phyloP scores from a whole-genome alignment of 2,113 vertebrate species.

The Saimiri boliviensis region DNA sequence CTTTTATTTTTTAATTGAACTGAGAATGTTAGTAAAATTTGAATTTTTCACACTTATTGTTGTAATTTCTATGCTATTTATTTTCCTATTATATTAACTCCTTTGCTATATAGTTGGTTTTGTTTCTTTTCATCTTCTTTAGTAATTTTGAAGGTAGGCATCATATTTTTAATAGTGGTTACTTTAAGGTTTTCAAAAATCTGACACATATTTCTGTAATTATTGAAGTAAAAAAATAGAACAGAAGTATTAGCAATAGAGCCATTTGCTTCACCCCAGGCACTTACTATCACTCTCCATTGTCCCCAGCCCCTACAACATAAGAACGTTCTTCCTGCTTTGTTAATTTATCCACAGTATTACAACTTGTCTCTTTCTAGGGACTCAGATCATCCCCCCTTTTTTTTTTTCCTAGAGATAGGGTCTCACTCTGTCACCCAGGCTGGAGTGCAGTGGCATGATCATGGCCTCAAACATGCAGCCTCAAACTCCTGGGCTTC shows the following conservation, averaged over 20 bases:
- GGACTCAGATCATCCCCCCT: neutral
- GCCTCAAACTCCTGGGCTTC: too few relatives aligned
- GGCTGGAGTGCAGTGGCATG: too few relatives aligned
- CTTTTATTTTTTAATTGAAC: neutral
- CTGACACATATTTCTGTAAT: neutral
- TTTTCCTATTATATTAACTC: neutral
- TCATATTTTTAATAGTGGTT: slow-evolving; percentile 9
- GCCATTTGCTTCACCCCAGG: fast-evolving
- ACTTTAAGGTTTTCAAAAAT: neutral
- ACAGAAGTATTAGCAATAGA: neutral
- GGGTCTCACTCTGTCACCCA: too few relatives aligned
- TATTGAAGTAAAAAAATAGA: neutral
- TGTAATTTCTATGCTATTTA: neutral
- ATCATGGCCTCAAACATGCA: too few relatives aligned
- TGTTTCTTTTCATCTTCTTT: neutral
- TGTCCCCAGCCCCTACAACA: fast-evolving
- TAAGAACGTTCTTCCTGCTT: neutral
- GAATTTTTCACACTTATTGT: neutral
- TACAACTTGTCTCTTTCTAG: neutral
- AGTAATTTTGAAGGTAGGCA: neutral
- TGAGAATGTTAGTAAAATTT: neutral
- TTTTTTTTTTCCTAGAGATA: too few relatives aligned
- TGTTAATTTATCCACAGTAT: neutral
- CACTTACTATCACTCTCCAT: neutral
- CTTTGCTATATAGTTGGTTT: neutral